phyloP scores from a whole-genome alignment of 2,888 invertebrate genomes.

The Thalpophila matura region DNA sequence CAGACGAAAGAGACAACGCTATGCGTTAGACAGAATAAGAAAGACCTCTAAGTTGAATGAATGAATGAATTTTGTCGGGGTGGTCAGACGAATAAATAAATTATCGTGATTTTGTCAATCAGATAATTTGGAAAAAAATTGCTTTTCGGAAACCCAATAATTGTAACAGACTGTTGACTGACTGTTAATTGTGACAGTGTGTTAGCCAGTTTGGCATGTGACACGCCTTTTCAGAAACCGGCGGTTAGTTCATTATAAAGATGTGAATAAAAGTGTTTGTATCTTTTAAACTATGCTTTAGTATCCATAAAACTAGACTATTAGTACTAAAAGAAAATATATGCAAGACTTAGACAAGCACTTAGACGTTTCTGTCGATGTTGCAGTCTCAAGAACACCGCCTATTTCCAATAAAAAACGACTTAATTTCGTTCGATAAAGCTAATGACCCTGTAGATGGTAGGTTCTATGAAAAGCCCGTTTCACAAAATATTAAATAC shows the following conservation, averaged over 20 bases:
- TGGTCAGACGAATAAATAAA: no score
- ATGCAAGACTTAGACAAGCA: slow-evolving; percentile 27
- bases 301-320: slow-evolving; percentile 8
- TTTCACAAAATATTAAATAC: slow-evolving; percentile 31
- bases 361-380: slow-evolving; percentile 19
- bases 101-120: no score
- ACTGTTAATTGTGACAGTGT: no score
- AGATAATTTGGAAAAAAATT: no score
- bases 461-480: slow-evolving; percentile 13
- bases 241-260: neutral
- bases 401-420: slow-evolving; percentile 20
- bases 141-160: no score
- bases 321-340: slow-evolving; percentile 37
- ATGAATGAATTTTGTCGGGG: no score
- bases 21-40: no score
- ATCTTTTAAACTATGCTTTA: slow-evolving; percentile 13
- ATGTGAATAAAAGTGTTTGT: neutral
- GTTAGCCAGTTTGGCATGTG: no score
- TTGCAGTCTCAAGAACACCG: slow-evolving; percentile 17
- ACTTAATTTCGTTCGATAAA: slow-evolving; percentile 26
- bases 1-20: no score
- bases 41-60: no score
- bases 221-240: no score
- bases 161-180: no score
- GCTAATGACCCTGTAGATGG: slow-evolving; percentile 24